Conservation (phyloP, 92 coral and sea anemone species). For the Umimayanthus kanabou region DNA sequence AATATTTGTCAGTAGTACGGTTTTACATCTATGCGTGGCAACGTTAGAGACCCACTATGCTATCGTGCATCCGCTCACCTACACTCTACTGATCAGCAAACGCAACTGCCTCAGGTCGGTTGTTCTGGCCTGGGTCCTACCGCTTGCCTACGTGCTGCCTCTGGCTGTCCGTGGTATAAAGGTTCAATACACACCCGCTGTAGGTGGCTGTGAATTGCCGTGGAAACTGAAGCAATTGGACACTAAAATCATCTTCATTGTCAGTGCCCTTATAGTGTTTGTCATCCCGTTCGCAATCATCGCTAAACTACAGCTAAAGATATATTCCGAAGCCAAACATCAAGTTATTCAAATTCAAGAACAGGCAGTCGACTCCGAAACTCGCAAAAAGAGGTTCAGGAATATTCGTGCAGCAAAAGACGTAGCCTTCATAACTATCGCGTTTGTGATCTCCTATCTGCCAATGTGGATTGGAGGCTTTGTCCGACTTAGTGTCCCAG, state of each 20-base stretch:
- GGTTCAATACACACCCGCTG: neutral
- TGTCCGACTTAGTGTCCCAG: neutral
- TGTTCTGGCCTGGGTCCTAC: no score
- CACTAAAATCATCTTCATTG: neutral
- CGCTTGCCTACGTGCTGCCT: neutral
- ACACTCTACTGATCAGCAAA: no score
- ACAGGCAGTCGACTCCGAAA: neutral
- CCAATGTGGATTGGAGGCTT: neutral
- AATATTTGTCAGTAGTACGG: no score
- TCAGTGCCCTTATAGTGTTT: no score
- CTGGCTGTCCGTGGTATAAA: neutral
- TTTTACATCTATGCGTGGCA: no score
- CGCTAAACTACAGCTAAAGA: no score
- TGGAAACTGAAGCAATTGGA: neutral
- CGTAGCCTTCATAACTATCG: neutral
- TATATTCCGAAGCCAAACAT: no score
- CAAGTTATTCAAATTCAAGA: no score
- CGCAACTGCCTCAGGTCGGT: no score
- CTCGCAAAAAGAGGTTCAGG: neutral
- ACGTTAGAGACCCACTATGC: no score
- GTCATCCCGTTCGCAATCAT: no score
- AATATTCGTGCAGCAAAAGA: neutral
- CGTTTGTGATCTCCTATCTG: neutral
- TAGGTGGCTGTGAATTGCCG: neutral
- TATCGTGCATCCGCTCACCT: no score